Evolutionary conservation across 2,113 vertebrate species (phyloP).

Genomic region (Rhodinocichla rosea): DNA sequence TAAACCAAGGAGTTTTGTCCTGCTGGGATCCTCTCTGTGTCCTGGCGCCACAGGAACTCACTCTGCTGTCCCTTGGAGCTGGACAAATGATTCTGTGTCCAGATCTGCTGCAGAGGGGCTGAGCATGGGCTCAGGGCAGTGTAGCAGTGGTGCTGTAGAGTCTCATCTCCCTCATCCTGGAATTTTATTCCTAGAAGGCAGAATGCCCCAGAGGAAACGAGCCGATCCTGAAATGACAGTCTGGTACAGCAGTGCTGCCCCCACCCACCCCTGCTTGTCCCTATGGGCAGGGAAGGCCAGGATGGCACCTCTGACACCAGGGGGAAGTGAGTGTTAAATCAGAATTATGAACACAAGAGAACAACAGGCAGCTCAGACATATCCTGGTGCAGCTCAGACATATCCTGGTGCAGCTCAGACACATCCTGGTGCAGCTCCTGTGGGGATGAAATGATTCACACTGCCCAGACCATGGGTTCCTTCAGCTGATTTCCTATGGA

Average conservation of each 20-base stretch:
- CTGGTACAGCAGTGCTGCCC: background rate
- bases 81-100: background rate
- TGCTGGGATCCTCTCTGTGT: background rate
- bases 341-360: background rate
- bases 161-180: background rate
- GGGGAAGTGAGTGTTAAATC: background rate
- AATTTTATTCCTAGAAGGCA: background rate
- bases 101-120: background rate
- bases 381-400: background rate
- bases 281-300: background rate
- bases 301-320: background rate
- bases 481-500: background rate
- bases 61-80: background rate
- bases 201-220: background rate
- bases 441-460: background rate
- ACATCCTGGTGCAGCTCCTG: background rate
- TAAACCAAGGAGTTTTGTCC: conserved; percentile 24
- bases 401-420: too few species aligned
- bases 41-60: conserved; percentile 18
- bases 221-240: background rate
- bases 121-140: background rate
- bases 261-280: background rate
- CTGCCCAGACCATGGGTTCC: background rate
- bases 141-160: fast-evolving
- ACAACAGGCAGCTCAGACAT: background rate